Evolutionary conservation across 2,113 vertebrate genomes (phyloP).

Genomic region (Empidonax alnorum): DNA sequence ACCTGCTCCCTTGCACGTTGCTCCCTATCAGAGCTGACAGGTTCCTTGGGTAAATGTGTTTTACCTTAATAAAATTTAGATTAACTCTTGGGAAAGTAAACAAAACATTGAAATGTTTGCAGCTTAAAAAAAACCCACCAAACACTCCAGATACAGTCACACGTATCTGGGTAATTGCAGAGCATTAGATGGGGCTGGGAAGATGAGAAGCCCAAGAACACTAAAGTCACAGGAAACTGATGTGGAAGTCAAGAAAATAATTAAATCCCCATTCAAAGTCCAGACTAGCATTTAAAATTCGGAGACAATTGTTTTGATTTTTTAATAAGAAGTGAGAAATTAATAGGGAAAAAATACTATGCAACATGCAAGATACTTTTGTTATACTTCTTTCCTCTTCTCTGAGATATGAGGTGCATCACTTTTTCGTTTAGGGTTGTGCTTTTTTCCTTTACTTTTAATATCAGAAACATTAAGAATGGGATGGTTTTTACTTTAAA

Average conservation of each 20-base stretch:
- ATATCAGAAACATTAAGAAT: not conserved
- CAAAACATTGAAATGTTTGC: not conserved
- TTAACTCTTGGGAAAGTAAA: not conserved
- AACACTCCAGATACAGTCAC: too few species aligned
- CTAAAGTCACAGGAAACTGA: not conserved
- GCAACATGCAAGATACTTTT: not conserved
- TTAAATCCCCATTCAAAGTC: not conserved
- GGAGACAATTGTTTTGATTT: not conserved
- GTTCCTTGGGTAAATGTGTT: fast-evolving
- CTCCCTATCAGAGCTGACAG: fast-evolving
- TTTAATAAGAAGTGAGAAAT: not conserved
- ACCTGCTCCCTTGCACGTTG: fast-evolving
- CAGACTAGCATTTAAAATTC: not conserved
- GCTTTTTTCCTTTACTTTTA: not conserved
- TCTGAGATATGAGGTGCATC: not conserved
- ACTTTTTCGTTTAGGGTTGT: not conserved
- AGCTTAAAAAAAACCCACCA: fast-evolving
- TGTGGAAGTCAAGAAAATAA: not conserved
- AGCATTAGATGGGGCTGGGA: not conserved
- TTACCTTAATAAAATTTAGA: not conserved
- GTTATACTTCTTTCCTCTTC: not conserved
- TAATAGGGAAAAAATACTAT: not conserved
- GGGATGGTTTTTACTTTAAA: not conserved
- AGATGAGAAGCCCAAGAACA: not conserved
- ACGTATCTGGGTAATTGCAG: not conserved